These are phyloP conservation scores for Choloepus hoffmanni DNA, from an alignment of 2,113 vertebrate genomes.

Conservation along the genomic window DNA sequence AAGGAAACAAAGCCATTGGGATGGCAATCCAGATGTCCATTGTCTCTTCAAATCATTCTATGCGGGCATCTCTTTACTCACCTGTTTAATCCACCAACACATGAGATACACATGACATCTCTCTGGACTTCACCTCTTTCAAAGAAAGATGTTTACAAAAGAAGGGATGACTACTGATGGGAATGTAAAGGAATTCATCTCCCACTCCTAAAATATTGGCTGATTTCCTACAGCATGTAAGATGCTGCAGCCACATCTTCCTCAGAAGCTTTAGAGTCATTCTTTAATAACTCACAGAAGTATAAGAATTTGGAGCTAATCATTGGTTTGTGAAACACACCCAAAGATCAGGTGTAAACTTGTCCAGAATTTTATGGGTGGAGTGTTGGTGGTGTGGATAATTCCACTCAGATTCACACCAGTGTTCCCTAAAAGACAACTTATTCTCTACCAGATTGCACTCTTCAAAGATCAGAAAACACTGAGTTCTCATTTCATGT, in stretches of 20 bases:
- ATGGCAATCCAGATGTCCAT: background rate
- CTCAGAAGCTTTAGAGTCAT: background rate
- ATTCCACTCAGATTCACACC: slow-evolving; percentile 18
- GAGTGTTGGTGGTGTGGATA: background rate
- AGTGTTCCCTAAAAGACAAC: background rate
- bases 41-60: background rate
- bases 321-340: slow-evolving; percentile 14
- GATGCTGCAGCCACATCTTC: background rate
- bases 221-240: background rate
- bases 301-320: background rate
- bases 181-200: background rate
- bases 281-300: background rate
- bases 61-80: background rate
- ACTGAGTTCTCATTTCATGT: rapidly evolving
- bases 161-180: background rate
- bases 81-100: background rate
- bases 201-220: background rate
- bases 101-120: background rate
- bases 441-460: background rate
- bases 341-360: background rate
- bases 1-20: background rate
- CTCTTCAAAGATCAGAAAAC: background rate
- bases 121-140: background rate
- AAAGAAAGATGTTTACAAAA: background rate
- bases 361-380: slow-evolving; percentile 2